These are phyloP conservation scores for Bombyx huttoni DNA, from an alignment of 2,888 invertebrate species.

Conservation along the genomic window DNA sequence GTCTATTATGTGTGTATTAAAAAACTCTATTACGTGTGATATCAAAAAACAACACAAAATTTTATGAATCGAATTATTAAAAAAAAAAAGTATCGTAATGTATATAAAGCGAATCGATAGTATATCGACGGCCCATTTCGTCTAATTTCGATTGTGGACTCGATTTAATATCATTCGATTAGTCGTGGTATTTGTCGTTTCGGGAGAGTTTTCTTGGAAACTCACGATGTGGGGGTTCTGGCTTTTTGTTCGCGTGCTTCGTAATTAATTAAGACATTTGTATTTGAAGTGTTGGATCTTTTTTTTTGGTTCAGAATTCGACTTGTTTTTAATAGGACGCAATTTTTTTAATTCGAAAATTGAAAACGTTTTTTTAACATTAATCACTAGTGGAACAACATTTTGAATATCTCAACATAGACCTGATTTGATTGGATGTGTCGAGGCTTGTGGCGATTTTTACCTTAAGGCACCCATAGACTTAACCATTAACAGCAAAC, in stretches of 20 bases:
- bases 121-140: slow-evolving; percentile 20
- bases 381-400: too few species aligned
- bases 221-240: slow-evolving; percentile 53
- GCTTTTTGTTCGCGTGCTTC: slow-evolving; percentile 34
- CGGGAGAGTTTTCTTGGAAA: slow-evolving; percentile 53
- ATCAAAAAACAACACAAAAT: too few species aligned
- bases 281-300: neutral
- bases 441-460: too few species aligned
- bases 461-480: too few species aligned
- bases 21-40: too few species aligned
- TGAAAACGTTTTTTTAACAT: too few species aligned
- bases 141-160: slow-evolving; percentile 27
- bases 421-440: too few species aligned
- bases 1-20: too few species aligned
- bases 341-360: neutral
- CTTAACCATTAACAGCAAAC: too few species aligned
- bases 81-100: too few species aligned
- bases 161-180: slow-evolving; percentile 33
- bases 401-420: too few species aligned
- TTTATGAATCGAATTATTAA: too few species aligned
- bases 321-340: neutral
- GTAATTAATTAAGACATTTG: slow-evolving; percentile 50
- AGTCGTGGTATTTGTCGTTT: slow-evolving; percentile 49
- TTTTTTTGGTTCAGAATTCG: neutral
- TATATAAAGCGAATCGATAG: neutral